A percentile compares a stretch with the other conserved stretches of the same genome.
Evolutionary conservation across 2,888 invertebrate species (phyloP).

Genomic region (Encarsia formosa): DNA sequence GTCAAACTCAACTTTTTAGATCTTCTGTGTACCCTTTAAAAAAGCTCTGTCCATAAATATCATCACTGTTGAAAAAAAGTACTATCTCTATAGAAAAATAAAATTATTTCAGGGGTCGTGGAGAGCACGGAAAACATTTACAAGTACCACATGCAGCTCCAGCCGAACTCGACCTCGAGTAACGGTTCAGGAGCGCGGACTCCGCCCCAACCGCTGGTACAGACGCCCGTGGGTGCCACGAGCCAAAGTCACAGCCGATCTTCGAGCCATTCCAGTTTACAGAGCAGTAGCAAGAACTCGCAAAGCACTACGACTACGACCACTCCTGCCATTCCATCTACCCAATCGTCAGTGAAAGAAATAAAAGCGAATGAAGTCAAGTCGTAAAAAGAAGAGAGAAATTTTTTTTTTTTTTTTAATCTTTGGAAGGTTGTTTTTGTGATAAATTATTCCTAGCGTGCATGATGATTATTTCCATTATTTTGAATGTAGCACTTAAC

Average conservation of each 20-base stretch:
- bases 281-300: conserved; percentile 42
- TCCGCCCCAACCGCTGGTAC: conserved; percentile 66
- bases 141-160: conserved; percentile 78
- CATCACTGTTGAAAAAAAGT: no score
- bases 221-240: conserved; percentile 61
- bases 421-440: no score
- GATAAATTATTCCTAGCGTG: no score
- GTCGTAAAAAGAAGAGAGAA: conserved; percentile 44
- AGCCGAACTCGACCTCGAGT: conserved; percentile 56
- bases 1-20: no score
- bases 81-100: background rate
- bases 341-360: background rate
- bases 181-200: conserved; percentile 59
- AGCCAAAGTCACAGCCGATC: conserved; percentile 61
- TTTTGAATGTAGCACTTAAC: no score
- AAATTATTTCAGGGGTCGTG: conserved; percentile 62
- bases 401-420: no score
- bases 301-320: conserved; percentile 32
- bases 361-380: conserved; percentile 28
- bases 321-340: conserved; percentile 28
- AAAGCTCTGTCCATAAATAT: no score
- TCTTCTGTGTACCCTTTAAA: no score
- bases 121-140: conserved; percentile 78
- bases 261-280: conserved; percentile 57
- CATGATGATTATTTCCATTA: background rate